Percentiles rank a stretch among this genome's conserved stretches.
phyloP scores from a whole-genome alignment of 1,140 invertebrate genomes.

The Cherax destructor region DNA sequence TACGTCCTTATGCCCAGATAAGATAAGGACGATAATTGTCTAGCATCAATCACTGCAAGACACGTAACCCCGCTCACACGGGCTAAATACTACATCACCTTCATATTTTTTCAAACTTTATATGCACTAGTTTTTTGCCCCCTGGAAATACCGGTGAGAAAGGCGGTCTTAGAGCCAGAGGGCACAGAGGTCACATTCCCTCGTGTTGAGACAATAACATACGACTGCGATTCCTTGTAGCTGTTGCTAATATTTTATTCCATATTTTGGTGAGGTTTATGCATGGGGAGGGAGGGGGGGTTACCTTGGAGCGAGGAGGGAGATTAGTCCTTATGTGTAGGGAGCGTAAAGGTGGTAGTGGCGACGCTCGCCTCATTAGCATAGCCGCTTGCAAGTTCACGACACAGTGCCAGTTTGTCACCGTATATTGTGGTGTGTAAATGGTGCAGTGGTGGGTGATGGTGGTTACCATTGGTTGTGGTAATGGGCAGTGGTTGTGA shows the following conservation, averaged over 20 bases:
- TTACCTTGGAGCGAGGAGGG: neutral
- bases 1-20: neutral
- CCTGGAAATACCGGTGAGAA: neutral
- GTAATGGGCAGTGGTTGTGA: too few species aligned
- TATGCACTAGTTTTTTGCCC: constrained; percentile 23
- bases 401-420: too few species aligned
- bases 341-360: too few species aligned
- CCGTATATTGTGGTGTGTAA: too few species aligned
- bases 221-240: neutral
- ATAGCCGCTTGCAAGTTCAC: too few species aligned
- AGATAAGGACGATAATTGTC: constrained; percentile 21
- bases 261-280: constrained; percentile 23
- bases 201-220: constrained; percentile 2
- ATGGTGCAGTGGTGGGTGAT: neutral
- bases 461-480: neutral
- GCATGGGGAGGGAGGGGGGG: too few species aligned
- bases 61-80: constrained; percentile 31
- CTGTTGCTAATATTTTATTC: constrained; percentile 31
- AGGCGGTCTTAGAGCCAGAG: neutral
- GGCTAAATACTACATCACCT: constrained; percentile 48
- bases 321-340: too few species aligned
- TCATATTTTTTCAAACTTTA: constrained; percentile 47
- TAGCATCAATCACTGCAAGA: constrained; percentile 13
- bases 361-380: too few species aligned
- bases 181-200: neutral